phyloP scores from a whole-genome alignment of 2,888 invertebrate genomes.

The Polydesmus complanatus region DNA sequence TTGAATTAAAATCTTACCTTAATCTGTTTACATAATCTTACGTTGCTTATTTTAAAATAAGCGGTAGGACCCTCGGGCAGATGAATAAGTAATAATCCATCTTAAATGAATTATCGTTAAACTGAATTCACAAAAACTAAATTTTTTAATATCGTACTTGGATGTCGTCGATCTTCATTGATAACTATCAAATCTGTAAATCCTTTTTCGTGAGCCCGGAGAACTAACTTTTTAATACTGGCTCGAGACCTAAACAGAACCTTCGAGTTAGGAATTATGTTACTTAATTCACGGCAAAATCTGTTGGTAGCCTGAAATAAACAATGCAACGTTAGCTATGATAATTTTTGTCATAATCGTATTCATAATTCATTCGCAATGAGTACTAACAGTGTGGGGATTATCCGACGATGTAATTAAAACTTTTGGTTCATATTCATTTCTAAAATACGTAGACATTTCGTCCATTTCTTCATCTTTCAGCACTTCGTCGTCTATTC shows the following conservation, averaged over 20 bases:
- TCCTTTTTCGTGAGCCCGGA: slow-evolving; percentile 58
- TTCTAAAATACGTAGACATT: slow-evolving; percentile 69
- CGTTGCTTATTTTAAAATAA: slow-evolving; percentile 84
- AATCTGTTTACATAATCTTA: slow-evolving; percentile 75
- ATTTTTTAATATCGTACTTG: slow-evolving; percentile 38
- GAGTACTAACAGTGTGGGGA: slow-evolving; percentile 47
- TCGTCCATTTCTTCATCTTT: slow-evolving; percentile 59
- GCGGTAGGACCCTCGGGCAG: slow-evolving; percentile 94
- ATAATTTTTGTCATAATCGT: not conserved
- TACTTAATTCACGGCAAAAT: slow-evolving; percentile 78
- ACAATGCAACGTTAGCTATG: slow-evolving; percentile 1
- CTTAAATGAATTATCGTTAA: slow-evolving; percentile 31
- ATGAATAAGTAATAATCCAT: slow-evolving; percentile 83
- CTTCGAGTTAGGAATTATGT: slow-evolving; percentile 83
- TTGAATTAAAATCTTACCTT: slow-evolving; percentile 33
- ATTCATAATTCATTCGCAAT: not conserved
- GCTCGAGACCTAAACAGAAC: slow-evolving; percentile 75
- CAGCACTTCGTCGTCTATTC: slow-evolving; percentile 47
- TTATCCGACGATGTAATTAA: slow-evolving; percentile 91
- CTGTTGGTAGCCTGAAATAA: slow-evolving; percentile 57
- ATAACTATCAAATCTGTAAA: slow-evolving; percentile 82
- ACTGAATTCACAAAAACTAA: not conserved
- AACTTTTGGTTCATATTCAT: slow-evolving; percentile 80
- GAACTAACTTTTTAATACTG: slow-evolving; percentile 82
- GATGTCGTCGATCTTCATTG: slow-evolving; percentile 83